Conservation (phyloP, 1,140 invertebrate species). For the Melanaphis sacchari region DNA sequence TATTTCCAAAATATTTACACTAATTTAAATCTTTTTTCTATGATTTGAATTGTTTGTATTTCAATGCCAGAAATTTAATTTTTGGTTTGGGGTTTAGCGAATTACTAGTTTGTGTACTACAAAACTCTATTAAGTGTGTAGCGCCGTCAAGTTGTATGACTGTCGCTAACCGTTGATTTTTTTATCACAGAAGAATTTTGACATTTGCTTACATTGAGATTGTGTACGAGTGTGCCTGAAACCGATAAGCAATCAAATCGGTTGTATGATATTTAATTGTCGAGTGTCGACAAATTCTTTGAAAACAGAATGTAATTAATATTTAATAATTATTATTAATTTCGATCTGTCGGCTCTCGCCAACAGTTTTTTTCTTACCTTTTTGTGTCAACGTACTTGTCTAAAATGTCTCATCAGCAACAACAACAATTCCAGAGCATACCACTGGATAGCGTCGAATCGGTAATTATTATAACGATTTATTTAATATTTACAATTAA, state of each 20-base stretch:
- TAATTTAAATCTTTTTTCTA: no score
- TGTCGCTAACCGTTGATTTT: neutral
- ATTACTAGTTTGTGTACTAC: no score
- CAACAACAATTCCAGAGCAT: constrained; percentile 55
- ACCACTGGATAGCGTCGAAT: constrained; percentile 55
- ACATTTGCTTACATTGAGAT: neutral
- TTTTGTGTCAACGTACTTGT: neutral
- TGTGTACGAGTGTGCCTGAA: neutral
- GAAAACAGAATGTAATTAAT: neutral
- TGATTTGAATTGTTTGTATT: no score
- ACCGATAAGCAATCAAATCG: neutral
- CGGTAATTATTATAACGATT: constrained; percentile 14
- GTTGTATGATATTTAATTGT: neutral
- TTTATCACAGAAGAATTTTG: neutral
- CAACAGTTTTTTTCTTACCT: neutral
- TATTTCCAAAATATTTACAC: no score
- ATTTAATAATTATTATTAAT: neutral
- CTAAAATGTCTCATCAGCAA: constrained; percentile 30
- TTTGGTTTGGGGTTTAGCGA: no score
- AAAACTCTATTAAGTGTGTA: no score
- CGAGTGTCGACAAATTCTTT: neutral
- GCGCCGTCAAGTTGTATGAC: neutral
- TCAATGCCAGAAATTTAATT: no score
- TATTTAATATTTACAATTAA: neutral
- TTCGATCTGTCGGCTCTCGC: neutral